Evolutionary conservation across 2,113 vertebrate genomes (phyloP).

Genomic region (Colossoma macropomum): DNA sequence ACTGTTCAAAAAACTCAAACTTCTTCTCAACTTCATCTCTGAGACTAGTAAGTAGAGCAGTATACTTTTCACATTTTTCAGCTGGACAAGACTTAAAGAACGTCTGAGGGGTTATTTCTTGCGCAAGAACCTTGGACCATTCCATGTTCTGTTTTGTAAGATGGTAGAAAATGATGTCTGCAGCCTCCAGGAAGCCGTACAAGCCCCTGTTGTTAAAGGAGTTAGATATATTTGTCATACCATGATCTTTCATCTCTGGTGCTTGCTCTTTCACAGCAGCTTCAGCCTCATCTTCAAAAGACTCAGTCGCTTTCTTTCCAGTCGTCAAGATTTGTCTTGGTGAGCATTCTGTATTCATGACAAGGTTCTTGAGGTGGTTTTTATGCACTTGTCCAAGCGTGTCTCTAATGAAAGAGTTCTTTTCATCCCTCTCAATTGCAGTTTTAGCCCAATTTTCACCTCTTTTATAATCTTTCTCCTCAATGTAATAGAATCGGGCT

Average conservation of each 20-base stretch:
- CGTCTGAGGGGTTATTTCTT: background rate
- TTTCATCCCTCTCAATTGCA: constrained; percentile 35
- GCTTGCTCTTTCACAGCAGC: constrained; percentile 47
- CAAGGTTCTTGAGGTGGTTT: constrained; percentile 24
- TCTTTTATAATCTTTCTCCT: background rate
- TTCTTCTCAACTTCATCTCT: constrained; percentile 33
- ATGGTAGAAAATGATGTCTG: constrained; percentile 41
- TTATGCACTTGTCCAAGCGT: constrained; percentile 68
- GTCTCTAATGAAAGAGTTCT: constrained; percentile 60
- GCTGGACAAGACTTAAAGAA: background rate
- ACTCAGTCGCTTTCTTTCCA: constrained; percentile 24
- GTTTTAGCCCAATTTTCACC: constrained; percentile 55
- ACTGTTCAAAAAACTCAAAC: constrained; percentile 64
- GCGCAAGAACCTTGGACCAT: constrained; percentile 29
- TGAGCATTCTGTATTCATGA: background rate
- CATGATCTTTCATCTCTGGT: background rate
- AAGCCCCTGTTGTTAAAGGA: constrained; percentile 61
- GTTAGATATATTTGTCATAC: background rate
- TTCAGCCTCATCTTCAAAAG: constrained; percentile 50
- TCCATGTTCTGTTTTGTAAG: background rate
- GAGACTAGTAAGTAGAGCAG: background rate
- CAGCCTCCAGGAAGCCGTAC: constrained; percentile 62
- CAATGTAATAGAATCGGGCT: constrained; percentile 58
- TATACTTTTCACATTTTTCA: background rate
- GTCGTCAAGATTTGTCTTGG: background rate